Percentiles rank a stretch among this genome's conserved stretches.
These are phyloP conservation scores for Drosophila quinaria DNA, from an alignment of 2,888 invertebrate species.

Conservation along the genomic window DNA sequence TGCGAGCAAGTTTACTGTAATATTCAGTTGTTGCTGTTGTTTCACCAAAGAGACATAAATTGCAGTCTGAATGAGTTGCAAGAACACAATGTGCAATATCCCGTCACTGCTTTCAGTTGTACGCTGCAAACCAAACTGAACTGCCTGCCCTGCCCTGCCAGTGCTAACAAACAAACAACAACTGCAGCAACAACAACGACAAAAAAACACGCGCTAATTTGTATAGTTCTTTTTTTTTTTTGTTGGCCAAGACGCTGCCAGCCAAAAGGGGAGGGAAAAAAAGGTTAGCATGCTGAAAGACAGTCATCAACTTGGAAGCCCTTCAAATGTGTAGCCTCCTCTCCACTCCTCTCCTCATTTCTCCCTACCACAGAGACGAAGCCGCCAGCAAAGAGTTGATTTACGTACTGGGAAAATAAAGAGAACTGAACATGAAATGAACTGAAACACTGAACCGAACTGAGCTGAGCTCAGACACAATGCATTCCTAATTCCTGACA, in stretches of 20 bases:
- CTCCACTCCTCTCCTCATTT: background rate
- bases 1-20: slow-evolving; percentile 44
- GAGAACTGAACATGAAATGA: slow-evolving; percentile 32
- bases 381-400: slow-evolving; percentile 63
- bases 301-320: slow-evolving; percentile 45
- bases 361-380: background rate
- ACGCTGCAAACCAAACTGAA: slow-evolving; percentile 72
- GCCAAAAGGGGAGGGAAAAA: slow-evolving; percentile 33
- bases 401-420: slow-evolving; percentile 44
- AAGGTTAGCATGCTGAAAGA: slow-evolving; percentile 24
- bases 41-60: slow-evolving; percentile 38
- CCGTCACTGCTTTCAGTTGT: slow-evolving; percentile 73
- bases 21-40: slow-evolving; percentile 26
- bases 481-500: slow-evolving; percentile 73
- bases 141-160: slow-evolving; percentile 33
- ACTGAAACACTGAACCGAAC: slow-evolving; percentile 41
- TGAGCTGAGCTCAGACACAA: slow-evolving; percentile 52
- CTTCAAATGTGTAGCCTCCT: slow-evolving; percentile 35
- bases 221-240: slow-evolving; percentile 17
- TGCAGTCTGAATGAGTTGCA: slow-evolving; percentile 41
- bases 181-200: slow-evolving; percentile 22
- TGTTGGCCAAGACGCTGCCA: slow-evolving; percentile 43
- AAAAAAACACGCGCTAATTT: slow-evolving; percentile 53
- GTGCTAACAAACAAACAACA: slow-evolving; percentile 27
- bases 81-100: slow-evolving; percentile 45